phyloP scores from a whole-genome alignment of 1,140 invertebrate species.

The Asobara japonica region DNA sequence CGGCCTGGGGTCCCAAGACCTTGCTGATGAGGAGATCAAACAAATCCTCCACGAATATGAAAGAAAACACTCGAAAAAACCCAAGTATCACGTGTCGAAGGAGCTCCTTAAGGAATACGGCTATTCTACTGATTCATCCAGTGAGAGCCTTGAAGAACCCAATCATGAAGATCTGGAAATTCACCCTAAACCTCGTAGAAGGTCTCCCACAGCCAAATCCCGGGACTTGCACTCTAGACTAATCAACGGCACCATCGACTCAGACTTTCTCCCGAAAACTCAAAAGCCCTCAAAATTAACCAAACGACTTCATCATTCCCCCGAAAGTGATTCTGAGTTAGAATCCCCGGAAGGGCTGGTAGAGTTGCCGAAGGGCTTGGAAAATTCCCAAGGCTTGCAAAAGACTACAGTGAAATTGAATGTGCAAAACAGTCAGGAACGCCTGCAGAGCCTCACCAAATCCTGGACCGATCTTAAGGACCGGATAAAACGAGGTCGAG shows the following conservation, averaged over 20 bases:
- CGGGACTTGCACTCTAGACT: constrained; percentile 49
- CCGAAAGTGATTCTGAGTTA: not conserved
- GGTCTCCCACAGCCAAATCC: constrained; percentile 38
- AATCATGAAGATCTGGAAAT: constrained; percentile 5
- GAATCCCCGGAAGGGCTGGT: not conserved
- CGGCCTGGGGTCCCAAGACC: not conserved
- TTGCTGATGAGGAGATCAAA: constrained; percentile 26
- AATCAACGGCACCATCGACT: not conserved
- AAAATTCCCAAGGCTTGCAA: too few relatives aligned
- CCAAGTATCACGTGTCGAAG: constrained; percentile 35
- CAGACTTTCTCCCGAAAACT: not conserved
- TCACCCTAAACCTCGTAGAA: not conserved
- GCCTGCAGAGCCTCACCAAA: constrained; percentile 31
- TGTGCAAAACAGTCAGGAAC: constrained; percentile 23
- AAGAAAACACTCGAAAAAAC: constrained; percentile 13
- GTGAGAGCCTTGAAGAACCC: constrained; percentile 34
- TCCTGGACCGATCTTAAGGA: constrained; percentile 36
- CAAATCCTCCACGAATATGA: constrained; percentile 24
- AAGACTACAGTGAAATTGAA: not conserved
- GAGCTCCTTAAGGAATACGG: constrained; percentile 35
- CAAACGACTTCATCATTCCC: not conserved
- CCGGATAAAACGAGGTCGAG: constrained; percentile 33
- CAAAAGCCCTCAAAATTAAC: not conserved
- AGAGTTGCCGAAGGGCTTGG: not conserved
- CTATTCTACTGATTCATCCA: constrained; percentile 36